phyloP scores from a whole-genome alignment of 2,113 vertebrate genomes.

The Physeter macrocephalus region DNA sequence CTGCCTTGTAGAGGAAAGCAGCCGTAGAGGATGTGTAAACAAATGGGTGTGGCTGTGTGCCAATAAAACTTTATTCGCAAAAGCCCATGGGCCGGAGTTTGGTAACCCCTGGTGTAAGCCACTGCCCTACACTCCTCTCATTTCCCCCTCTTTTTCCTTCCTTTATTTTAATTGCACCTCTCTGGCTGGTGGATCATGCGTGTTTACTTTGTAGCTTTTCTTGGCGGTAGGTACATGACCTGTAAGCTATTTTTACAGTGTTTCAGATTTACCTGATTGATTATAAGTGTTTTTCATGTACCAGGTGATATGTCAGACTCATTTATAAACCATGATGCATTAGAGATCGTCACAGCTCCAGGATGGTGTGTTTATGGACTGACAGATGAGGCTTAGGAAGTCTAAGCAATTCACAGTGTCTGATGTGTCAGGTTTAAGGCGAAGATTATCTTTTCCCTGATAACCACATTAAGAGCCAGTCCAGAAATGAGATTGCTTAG shows the following conservation, averaged over 20 bases:
- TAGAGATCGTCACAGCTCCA: constrained; percentile 14
- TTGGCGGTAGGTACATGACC: constrained; percentile 2
- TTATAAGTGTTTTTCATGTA: constrained; percentile 41
- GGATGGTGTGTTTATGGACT: constrained; percentile 4
- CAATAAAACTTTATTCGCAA: constrained; percentile 39
- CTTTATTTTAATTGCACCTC: constrained; percentile 28
- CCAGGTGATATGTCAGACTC: background rate
- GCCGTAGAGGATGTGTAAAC: background rate
- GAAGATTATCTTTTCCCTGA: background rate
- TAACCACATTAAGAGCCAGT: background rate
- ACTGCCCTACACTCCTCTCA: background rate
- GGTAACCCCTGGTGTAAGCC: background rate
- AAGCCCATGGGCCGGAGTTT: background rate
- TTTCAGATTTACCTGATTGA: constrained; percentile 55
- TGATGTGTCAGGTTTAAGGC: background rate
- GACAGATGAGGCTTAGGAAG: constrained; percentile 35
- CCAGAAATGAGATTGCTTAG: background rate
- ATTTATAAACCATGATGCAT: constrained; percentile 50
- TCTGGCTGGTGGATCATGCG: background rate
- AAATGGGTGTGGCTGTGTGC: background rate
- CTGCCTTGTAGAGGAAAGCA: background rate
- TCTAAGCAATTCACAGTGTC: background rate
- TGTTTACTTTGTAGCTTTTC: constrained; percentile 23
- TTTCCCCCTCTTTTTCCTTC: background rate
- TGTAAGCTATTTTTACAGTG: constrained; percentile 43